Percentiles rank a stretch among this genome's conserved stretches.
Evolutionary conservation across 2,113 vertebrate genomes (phyloP).

Genomic region (Origma solitaria): DNA sequence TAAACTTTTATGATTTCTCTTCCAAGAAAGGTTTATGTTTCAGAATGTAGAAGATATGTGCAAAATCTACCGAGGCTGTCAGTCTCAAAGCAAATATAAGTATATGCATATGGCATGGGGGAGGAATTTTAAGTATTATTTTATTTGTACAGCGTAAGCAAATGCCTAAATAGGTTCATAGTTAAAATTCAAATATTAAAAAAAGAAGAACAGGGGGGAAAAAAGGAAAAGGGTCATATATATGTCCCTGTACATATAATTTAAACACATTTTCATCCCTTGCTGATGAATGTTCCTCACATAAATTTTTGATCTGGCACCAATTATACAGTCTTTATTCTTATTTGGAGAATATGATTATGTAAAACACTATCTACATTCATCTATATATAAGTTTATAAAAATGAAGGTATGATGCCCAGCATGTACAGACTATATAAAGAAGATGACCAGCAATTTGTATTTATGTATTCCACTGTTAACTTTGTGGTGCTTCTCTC

Average conservation of each 20-base stretch:
- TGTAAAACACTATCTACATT: background rate
- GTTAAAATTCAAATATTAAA: background rate
- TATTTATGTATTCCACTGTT: background rate
- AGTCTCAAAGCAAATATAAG: slow-evolving; percentile 15
- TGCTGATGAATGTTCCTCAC: background rate
- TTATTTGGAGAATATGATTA: background rate
- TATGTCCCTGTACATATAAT: background rate
- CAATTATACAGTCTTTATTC: background rate
- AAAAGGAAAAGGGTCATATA: background rate
- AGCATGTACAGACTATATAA: background rate
- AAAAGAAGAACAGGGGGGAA: background rate
- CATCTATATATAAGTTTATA: background rate
- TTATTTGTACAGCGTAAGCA: slow-evolving; percentile 30
- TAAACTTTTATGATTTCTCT: background rate
- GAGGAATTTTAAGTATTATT: background rate
- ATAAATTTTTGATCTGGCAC: background rate
- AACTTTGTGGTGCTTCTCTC: background rate
- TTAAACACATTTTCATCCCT: background rate
- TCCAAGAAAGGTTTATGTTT: background rate
- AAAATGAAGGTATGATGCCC: background rate
- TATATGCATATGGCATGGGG: slow-evolving; percentile 8
- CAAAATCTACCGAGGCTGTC: slow-evolving; percentile 15
- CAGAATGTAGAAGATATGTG: background rate
- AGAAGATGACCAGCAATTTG: background rate
- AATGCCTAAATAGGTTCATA: background rate